Conservation (phyloP, 2,113 vertebrate species). For the Illadopsis cleaveri region DNA sequence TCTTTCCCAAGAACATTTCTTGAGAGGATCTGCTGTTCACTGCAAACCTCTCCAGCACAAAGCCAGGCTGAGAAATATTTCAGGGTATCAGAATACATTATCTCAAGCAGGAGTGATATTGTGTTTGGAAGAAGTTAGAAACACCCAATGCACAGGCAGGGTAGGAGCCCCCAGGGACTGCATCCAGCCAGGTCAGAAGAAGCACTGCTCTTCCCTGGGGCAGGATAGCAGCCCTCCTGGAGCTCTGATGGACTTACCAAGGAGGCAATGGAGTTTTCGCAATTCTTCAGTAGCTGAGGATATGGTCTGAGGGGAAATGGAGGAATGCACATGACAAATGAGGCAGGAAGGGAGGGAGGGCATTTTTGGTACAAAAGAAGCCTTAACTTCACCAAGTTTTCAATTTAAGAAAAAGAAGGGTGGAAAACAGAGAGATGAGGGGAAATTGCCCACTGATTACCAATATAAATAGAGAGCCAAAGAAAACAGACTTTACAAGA, state of each 20-base stretch:
- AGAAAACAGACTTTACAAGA: neutral
- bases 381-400: neutral
- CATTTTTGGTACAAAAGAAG: neutral
- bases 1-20: neutral
- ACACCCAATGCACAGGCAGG: neutral
- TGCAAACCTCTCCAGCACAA: neutral
- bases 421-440: slow-evolving; percentile 2
- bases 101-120: neutral
- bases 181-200: neutral
- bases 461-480: neutral
- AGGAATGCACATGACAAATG: neutral
- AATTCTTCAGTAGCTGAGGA: neutral
- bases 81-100: neutral
- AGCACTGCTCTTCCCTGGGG: neutral
- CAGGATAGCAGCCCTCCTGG: neutral
- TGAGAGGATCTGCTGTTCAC: neutral
- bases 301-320: neutral
- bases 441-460: slow-evolving; percentile 44
- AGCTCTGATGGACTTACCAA: neutral
- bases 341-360: neutral
- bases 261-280: neutral
- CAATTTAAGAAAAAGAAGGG: neutral
- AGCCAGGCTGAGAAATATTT: neutral
- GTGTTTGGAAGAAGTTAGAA: neutral
- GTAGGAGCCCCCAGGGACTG: neutral